Percentiles rank a stretch among this genome's conserved stretches.
Conservation (phyloP, 53 echinoderm and acorn worm species). For the Apostichopus leukothele region DNA sequence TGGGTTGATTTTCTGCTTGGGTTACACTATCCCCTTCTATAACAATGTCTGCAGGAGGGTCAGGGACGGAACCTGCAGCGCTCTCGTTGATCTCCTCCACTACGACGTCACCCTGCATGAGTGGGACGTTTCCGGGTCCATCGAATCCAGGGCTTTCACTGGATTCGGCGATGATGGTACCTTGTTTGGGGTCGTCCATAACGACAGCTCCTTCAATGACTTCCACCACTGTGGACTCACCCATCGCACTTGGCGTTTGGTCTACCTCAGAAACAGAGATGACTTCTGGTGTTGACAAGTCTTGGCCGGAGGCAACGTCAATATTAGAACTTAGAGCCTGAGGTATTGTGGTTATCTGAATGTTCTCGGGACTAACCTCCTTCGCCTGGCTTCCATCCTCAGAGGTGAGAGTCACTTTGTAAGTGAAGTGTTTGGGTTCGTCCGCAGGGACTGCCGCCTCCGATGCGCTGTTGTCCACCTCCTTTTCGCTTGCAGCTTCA, state of each 20-base stretch:
- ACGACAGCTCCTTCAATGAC: not conserved
- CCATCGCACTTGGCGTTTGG: not conserved
- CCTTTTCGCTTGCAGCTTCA: not conserved
- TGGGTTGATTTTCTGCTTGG: not conserved
- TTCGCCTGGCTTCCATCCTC: not conserved
- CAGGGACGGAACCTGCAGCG: not conserved
- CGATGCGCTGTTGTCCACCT: not conserved
- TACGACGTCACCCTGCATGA: constrained; percentile 12
- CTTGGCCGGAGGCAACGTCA: not conserved
- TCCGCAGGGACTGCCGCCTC: not conserved
- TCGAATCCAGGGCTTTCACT: not conserved
- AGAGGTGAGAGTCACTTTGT: not conserved
- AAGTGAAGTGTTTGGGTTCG: not conserved
- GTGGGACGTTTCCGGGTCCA: constrained; percentile 4
- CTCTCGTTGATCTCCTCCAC: not conserved
- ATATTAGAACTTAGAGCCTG: not conserved
- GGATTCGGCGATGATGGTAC: not conserved
- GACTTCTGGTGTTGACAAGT: not conserved
- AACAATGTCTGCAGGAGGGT: not conserved
- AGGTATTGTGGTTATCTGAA: not conserved
- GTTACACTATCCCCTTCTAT: constrained; percentile 17
- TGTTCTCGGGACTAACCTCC: not conserved
- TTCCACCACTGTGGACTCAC: not conserved
- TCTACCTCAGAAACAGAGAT: not conserved
- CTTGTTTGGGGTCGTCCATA: not conserved